Evolutionary conservation across 2,888 invertebrate genomes (phyloP).

Genomic region (Caenorhabditis sp.): DNA sequence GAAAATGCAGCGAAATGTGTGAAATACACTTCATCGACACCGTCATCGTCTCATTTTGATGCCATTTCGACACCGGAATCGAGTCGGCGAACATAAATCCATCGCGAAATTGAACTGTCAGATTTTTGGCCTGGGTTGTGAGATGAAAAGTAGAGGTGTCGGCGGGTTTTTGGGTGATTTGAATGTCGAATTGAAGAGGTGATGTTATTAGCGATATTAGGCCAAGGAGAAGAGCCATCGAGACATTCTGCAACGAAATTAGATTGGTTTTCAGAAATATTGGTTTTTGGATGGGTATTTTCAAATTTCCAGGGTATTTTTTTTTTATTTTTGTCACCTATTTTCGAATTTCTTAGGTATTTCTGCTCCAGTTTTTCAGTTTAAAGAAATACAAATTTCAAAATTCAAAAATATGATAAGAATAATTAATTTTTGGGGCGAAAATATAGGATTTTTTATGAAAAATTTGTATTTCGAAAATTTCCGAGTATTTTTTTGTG

Average conservation of each 20-base stretch:
- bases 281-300: background rate
- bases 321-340: too few species aligned
- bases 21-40: constrained; percentile 45
- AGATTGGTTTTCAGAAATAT: too few species aligned
- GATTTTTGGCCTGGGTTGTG: constrained; percentile 25
- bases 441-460: background rate
- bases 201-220: constrained; percentile 39
- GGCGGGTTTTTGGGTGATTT: constrained; percentile 15
- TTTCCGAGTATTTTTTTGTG: background rate
- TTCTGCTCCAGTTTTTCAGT: too few species aligned
- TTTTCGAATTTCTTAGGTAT: too few species aligned
- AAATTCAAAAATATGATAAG: too few species aligned
- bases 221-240: constrained; percentile 27
- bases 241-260: background rate
- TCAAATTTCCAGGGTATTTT: background rate
- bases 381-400: too few species aligned
- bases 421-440: background rate
- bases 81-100: constrained; percentile 32
- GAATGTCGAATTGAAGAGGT: constrained; percentile 38
- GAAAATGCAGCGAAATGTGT: constrained; percentile 48
- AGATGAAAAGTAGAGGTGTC: constrained; percentile 7
- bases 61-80: constrained; percentile 33
- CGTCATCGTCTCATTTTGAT: constrained; percentile 33
- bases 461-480: background rate
- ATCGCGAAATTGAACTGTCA: constrained; percentile 21